A percentile compares a stretch with the other conserved stretches of the same genome.
Conservation (phyloP, 1,140 invertebrate genomes). For the Eciton burchellii region DNA sequence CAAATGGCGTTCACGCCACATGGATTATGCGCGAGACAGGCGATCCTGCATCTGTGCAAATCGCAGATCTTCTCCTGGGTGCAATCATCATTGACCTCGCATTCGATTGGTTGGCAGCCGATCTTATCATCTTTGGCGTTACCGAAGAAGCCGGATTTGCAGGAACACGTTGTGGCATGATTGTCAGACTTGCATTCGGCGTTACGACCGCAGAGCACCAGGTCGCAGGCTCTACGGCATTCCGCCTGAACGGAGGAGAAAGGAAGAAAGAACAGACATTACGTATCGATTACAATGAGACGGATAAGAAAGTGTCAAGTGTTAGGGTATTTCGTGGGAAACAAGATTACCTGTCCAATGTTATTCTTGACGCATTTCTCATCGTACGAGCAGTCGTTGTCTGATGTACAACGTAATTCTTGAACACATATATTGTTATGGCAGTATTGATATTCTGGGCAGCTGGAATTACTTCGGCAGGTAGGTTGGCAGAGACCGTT, state of each 20-base stretch:
- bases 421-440: constrained; percentile 93
- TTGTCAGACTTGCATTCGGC: constrained; percentile 90
- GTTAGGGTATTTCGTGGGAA: neutral
- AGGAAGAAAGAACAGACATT: neutral
- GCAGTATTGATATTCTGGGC: constrained; percentile 93
- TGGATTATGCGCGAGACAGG: constrained; percentile 92
- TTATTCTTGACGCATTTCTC: constrained; percentile 90
- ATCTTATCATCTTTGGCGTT: constrained; percentile 90
- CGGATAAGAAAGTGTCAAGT: neutral
- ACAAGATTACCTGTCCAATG: constrained; percentile 86
- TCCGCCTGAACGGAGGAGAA: constrained; percentile 84
- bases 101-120: constrained; percentile 93
- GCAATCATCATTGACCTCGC: constrained; percentile 90
- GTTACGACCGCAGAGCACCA: constrained; percentile 92
- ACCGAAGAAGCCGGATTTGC: constrained; percentile 92
- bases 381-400: constrained; percentile 89
- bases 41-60: constrained; percentile 92
- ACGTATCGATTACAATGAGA: neutral
- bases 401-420: constrained; percentile 90
- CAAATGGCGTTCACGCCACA: constrained; percentile 94
- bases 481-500: constrained; percentile 92
- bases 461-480: constrained; percentile 91
- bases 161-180: constrained; percentile 91
- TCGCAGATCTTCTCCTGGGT: constrained; percentile 93
- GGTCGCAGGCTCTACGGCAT: constrained; percentile 90